Evolutionary conservation across 2,113 vertebrate genomes (phyloP).

Genomic region (Globicephala melas): DNA sequence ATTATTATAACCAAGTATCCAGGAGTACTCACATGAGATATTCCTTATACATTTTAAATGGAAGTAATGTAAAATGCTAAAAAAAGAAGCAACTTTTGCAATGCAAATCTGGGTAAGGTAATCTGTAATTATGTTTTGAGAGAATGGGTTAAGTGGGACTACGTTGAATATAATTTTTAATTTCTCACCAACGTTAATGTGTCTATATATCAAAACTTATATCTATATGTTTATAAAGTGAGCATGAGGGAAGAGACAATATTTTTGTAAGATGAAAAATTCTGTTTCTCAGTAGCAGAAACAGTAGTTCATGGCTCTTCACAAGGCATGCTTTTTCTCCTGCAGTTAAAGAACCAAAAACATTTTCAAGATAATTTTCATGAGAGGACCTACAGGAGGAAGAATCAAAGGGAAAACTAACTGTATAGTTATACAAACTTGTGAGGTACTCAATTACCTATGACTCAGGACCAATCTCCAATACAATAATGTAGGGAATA

Average conservation of each 20-base stretch:
- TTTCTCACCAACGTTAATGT: neutral
- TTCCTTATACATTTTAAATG: conserved; percentile 1
- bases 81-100: neutral
- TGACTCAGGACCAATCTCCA: neutral
- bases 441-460: neutral
- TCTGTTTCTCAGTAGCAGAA: neutral
- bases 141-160: neutral
- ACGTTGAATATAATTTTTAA: conserved; percentile 18
- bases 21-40: neutral
- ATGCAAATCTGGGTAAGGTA: neutral
- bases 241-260: neutral
- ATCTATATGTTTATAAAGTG: neutral
- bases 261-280: neutral
- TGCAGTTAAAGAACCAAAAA: neutral
- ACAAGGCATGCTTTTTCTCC: neutral
- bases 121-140: neutral
- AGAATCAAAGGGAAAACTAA: neutral
- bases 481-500: neutral
- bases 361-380: conserved; percentile 3
- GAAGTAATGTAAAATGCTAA: conserved; percentile 14
- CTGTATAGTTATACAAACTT: neutral
- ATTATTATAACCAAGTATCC: neutral
- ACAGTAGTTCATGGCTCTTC: neutral
- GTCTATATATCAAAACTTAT: neutral
- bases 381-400: neutral